A percentile compares a stretch with the other conserved stretches of the same genome.
Evolutionary conservation across 2,113 vertebrate genomes (phyloP).

Genomic region (Nycticorax nycticorax): DNA sequence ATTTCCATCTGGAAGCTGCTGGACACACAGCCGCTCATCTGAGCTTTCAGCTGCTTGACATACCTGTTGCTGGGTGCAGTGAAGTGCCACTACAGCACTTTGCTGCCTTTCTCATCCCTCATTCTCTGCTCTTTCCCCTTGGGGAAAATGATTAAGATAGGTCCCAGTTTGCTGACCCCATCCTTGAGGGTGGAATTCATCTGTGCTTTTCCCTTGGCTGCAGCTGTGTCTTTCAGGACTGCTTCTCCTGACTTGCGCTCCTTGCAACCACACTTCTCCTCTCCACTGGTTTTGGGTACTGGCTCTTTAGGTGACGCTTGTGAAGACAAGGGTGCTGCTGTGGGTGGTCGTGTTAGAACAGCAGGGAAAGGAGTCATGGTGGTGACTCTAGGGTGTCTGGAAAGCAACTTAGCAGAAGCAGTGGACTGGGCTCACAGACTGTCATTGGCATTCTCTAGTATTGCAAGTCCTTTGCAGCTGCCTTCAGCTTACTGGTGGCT

Average conservation of each 20-base stretch:
- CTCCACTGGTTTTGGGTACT: conserved; percentile 7
- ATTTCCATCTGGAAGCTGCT: conserved; percentile 89
- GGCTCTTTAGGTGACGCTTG: conserved; percentile 71
- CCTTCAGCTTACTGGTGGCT: conserved; percentile 84
- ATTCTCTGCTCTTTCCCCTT: conserved; percentile 91
- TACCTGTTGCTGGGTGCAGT: conserved; percentile 86
- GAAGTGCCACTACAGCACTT: conserved; percentile 94
- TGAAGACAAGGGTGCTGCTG: conserved; percentile 48
- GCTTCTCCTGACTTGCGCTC: conserved; percentile 71
- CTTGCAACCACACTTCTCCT: conserved; percentile 78
- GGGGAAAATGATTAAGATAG: conserved; percentile 84
- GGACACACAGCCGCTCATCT: conserved; percentile 86
- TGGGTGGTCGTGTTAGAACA: conserved; percentile 34
- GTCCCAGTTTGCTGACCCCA: conserved; percentile 80
- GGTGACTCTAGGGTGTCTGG: conserved; percentile 63
- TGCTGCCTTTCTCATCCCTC: conserved; percentile 87
- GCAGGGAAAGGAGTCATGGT: background rate
- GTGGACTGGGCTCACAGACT: conserved; percentile 79
- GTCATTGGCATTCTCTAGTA: conserved; percentile 84
- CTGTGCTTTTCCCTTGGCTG: conserved; percentile 76
- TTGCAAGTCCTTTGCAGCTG: conserved; percentile 84
- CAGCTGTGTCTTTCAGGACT: conserved; percentile 78
- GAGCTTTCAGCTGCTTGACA: conserved; percentile 88
- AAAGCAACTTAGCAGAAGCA: conserved; percentile 63
- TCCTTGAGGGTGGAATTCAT: conserved; percentile 79